A percentile compares a stretch with the other conserved stretches of the same genome.
phyloP scores from a whole-genome alignment of 2,888 invertebrate species.

The Stomorhina lunata region DNA sequence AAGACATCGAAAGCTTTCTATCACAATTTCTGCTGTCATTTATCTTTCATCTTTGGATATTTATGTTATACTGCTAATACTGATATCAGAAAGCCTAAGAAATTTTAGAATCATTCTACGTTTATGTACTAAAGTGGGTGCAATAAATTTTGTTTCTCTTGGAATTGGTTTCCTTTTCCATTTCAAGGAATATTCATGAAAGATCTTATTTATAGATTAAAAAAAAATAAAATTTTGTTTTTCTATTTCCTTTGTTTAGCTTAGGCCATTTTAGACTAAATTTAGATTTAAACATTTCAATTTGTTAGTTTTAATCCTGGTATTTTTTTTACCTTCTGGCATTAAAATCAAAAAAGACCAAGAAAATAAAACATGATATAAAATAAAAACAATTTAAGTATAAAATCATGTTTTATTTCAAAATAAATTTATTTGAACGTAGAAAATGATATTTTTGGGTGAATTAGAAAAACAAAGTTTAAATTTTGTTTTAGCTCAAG shows the following conservation, averaged over 20 bases:
- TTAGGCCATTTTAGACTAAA: not conserved
- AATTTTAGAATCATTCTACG: too few species aligned
- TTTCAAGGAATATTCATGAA: not conserved
- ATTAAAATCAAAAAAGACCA: not conserved
- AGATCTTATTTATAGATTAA: not conserved
- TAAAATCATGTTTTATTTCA: constrained; percentile 28
- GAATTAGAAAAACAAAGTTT: constrained; percentile 10
- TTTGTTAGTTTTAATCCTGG: not conserved
- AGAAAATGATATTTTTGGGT: not conserved
- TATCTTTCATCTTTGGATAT: too few species aligned
- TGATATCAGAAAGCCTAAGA: too few species aligned
- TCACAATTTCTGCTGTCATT: too few species aligned
- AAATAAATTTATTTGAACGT: not conserved
- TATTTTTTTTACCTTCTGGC: not conserved
- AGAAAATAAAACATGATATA: not conserved
- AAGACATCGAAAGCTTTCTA: too few species aligned
- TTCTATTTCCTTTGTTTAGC: not conserved
- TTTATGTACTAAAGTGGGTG: too few species aligned
- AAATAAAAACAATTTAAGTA: constrained; percentile 10
- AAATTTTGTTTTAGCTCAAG: not conserved
- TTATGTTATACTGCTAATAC: too few species aligned
- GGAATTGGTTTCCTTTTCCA: too few species aligned
- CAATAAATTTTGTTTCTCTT: too few species aligned
- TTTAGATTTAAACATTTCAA: not conserved
- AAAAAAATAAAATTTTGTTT: too few species aligned